Evolutionary conservation across 2,797 vertebrate species (phyloP).

Genomic region (Propithecus perrieri): DNA sequence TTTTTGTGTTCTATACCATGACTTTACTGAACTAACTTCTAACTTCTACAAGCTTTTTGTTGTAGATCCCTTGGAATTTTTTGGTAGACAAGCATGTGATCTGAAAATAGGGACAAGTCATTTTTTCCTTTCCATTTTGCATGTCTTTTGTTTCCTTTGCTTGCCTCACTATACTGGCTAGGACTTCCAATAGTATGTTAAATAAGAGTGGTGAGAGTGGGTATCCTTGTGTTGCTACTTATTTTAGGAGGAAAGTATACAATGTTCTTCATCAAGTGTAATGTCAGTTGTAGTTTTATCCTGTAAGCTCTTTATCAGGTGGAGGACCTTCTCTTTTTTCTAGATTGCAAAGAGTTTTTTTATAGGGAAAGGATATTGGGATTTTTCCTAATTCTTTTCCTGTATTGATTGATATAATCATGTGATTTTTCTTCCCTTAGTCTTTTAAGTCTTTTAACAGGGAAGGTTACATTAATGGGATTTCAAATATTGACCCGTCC

Average conservation of each 20-base stretch:
- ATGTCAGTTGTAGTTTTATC: not conserved
- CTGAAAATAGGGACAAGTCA: not conserved
- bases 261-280: not conserved
- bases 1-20: not conserved
- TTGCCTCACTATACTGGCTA: not conserved
- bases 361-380: not conserved
- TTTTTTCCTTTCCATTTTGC: not conserved
- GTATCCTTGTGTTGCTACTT: not conserved
- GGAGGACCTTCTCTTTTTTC: not conserved
- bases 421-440: not conserved
- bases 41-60: not conserved
- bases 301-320: not conserved
- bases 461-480: not conserved
- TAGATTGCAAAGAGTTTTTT: not conserved
- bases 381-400: not conserved
- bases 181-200: not conserved
- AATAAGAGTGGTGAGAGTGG: not conserved
- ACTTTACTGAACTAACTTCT: not conserved
- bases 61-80: not conserved
- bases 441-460: not conserved
- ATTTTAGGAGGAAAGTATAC: not conserved
- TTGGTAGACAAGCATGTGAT: not conserved
- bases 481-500: not conserved
- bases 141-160: not conserved
- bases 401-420: not conserved